Conservation (phyloP, 2,113 vertebrate genomes). For the Herpetotheres cachinnans region DNA sequence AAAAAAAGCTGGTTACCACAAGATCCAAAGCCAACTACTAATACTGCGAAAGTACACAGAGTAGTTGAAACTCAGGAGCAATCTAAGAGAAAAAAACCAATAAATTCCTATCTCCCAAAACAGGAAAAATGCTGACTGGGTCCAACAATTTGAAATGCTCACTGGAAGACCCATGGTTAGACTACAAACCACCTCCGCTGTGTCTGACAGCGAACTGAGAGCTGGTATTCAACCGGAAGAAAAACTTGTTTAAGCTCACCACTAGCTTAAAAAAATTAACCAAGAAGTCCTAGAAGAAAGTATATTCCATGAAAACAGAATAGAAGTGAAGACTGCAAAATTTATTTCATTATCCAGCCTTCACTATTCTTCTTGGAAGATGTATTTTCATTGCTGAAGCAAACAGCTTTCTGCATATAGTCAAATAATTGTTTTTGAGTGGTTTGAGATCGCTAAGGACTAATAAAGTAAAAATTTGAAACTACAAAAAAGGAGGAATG, state of each 20-base stretch:
- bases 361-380: not conserved
- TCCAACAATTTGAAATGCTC: not conserved
- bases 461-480: not conserved
- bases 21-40: not conserved
- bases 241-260: not conserved
- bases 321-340: not conserved
- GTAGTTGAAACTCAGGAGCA: not conserved
- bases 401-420: not conserved
- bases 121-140: not conserved
- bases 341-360: not conserved
- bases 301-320: not conserved
- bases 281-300: not conserved
- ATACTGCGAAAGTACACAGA: not conserved
- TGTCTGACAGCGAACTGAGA: not conserved
- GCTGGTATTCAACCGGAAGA: not conserved
- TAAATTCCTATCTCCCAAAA: not conserved
- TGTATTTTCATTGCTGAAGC: not conserved
- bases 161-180: not conserved
- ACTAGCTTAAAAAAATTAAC: not conserved
- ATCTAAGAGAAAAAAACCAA: not conserved
- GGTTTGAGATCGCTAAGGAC: not conserved
- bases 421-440: not conserved
- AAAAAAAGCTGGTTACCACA: not conserved
- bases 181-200: not conserved
- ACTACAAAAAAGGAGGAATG: not conserved